Evolutionary conservation across 2,797 vertebrate species (phyloP), one percentile per base, ranked within the genome.

Genomic region (Alectoris magna): DNA sequence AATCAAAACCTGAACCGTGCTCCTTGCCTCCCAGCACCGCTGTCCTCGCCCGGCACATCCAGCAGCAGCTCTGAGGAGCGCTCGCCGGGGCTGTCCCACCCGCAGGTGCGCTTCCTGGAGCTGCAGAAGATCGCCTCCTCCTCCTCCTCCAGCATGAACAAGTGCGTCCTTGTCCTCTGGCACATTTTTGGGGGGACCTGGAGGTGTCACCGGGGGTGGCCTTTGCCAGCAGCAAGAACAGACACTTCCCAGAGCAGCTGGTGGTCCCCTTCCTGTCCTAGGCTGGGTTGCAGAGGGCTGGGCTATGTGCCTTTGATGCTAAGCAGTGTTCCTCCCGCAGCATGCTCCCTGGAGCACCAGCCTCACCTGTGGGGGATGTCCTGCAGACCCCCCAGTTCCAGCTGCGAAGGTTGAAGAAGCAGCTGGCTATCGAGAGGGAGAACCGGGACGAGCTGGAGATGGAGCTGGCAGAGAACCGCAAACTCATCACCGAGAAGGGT

Each of bases 331-430:
- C 17, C 70, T 83, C 87, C 63, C 41, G 39, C 89, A 98, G 98
- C 44, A 80, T 95, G 56, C 79, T 97, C 7, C 36, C 96, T 4
- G 95, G 96, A 18, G 73, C 97, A 12, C 97, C 97, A 0, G 97
- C 95, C 14, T 99, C 99, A 1, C 99, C 99, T 23, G 95, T 99
- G 95, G 98, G 98, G n/a, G 98, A 99, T 8, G 96, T 99, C 51
- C 98, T 99, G 97, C 99, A 98, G 96, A 99, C 99, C 0, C 99
- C 99, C 3, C 98, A 98, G 85, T 99, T 99, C 76, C 99, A 99
- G 96, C 89, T 99, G 94, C 98, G 98, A 38, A 97, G 97, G 41
- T 94, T 99, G 82, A 98, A 98, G 82, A 98, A 98, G 86, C 98
- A 98, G 91, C 95, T 99, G 84, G 97, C 97, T 2, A 97, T 97